Conservation (phyloP, 2,797 vertebrate genomes). For the Pseudotriccus pelzelni region DNA sequence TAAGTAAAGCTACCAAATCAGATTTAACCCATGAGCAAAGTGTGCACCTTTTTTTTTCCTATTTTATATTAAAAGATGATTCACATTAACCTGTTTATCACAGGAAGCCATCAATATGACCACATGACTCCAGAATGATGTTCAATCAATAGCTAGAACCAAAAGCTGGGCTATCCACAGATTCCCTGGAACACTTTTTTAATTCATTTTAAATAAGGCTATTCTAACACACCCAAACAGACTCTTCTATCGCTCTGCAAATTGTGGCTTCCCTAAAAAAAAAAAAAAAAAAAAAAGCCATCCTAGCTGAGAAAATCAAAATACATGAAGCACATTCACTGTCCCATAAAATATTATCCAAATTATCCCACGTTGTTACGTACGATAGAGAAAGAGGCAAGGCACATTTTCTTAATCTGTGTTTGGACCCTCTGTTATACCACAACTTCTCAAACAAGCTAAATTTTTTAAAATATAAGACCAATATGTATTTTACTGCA, state of each 20-base stretch:
- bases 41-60: neutral
- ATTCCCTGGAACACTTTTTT: neutral
- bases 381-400: neutral
- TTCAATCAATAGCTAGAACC: neutral
- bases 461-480: neutral
- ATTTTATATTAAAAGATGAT: neutral
- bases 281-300: too few relatives aligned
- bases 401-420: neutral
- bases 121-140: fast-evolving
- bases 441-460: neutral
- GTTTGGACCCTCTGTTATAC: neutral
- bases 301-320: neutral
- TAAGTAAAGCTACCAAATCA: neutral
- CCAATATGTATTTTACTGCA: neutral
- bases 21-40: neutral
- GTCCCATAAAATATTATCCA: neutral
- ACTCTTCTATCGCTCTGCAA: neutral
- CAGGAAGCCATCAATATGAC: neutral
- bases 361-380: neutral
- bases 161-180: neutral
- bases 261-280: neutral
- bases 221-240: neutral
- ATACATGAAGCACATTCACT: neutral
- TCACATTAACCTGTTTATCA: neutral
- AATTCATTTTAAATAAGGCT: neutral